phyloP scores from a whole-genome alignment of 2,888 invertebrate genomes.

The Aelia acuminata region DNA sequence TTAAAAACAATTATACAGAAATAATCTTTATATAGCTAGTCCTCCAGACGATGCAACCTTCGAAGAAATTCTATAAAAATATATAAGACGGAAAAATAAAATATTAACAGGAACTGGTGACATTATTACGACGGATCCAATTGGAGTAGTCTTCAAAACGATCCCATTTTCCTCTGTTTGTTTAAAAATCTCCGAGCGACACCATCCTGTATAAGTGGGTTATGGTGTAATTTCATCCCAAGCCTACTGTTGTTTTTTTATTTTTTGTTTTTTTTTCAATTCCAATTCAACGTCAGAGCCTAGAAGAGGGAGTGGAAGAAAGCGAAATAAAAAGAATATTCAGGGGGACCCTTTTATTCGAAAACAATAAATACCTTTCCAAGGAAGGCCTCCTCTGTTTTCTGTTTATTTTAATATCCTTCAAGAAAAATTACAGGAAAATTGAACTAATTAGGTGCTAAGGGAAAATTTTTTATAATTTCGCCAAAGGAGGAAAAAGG shows the following conservation, averaged over 20 bases:
- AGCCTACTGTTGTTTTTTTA: neutral
- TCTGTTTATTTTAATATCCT: neutral
- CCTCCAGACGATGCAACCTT: neutral
- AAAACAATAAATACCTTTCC: neutral
- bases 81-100: neutral
- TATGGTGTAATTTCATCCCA: conserved; percentile 13
- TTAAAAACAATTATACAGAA: no score
- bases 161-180: neutral
- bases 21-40: no score
- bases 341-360: neutral
- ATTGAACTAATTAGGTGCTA: neutral
- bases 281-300: neutral
- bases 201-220: neutral
- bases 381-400: neutral
- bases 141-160: neutral
- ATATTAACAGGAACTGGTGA: neutral
- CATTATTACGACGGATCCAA: neutral
- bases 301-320: neutral
- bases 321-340: neutral
- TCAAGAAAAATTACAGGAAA: neutral
- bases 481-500: no score
- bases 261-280: no score
- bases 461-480: no score
- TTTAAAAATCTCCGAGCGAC: conserved; percentile 1
- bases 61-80: neutral